Conservation (phyloP, 2,797 vertebrate species). For the Esox masquinongy region DNA sequence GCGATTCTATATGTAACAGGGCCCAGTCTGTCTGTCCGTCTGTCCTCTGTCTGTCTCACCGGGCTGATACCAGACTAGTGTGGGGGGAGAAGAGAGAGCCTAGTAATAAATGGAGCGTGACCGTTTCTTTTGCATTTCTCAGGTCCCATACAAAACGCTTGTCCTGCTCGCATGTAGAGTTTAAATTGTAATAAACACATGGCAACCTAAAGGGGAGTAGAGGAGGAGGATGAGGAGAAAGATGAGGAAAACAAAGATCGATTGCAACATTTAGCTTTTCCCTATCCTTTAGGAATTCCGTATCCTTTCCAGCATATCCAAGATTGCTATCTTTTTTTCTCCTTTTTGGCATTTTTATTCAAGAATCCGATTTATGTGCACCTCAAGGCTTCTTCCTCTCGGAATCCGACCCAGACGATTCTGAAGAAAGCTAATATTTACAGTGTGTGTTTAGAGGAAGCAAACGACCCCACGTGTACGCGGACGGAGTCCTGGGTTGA, state of each 20-base stretch:
- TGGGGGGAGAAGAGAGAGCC: neutral
- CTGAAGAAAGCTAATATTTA: constrained; percentile 64
- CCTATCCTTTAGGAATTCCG: neutral
- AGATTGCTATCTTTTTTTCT: constrained; percentile 34
- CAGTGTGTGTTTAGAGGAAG: constrained; percentile 24
- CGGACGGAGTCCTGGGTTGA: neutral
- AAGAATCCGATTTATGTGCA: constrained; percentile 44
- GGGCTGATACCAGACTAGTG: neutral
- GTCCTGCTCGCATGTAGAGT: constrained; percentile 16
- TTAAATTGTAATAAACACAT: neutral
- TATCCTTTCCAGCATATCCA: constrained; percentile 34
- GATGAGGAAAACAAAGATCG: neutral
- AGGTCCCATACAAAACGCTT: constrained; percentile 6
- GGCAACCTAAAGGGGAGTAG: constrained; percentile 11
- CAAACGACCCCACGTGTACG: constrained; percentile 14
- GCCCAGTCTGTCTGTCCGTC: neutral
- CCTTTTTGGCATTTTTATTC: constrained; percentile 38
- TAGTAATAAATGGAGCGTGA: neutral
- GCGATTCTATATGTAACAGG: neutral
- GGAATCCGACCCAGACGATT: constrained; percentile 42
- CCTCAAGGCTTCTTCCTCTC: constrained; percentile 33
- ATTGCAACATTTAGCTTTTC: constrained; percentile 47
- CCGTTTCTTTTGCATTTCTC: constrained; percentile 4
- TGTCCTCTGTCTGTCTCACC: constrained; percentile 10
- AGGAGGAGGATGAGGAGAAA: neutral